A percentile compares a stretch with the other conserved stretches of the same genome.
Conservation (phyloP, 2,888 invertebrate genomes). For the Morpho achilles region DNA sequence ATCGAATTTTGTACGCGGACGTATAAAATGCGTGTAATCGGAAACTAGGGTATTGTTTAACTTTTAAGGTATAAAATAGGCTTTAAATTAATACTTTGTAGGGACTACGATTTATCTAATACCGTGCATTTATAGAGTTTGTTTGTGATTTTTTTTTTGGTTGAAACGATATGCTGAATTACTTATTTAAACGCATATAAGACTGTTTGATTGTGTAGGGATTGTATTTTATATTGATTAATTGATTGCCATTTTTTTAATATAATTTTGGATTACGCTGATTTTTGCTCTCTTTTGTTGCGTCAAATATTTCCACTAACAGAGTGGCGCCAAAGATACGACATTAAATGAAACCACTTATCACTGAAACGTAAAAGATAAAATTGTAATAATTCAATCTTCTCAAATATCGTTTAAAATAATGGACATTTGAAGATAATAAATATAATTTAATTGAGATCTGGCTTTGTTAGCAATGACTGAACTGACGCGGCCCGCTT, state of each 20-base stretch:
- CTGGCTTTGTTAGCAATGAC: no score
- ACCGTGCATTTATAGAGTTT: slow-evolving; percentile 54
- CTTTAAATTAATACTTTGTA: slow-evolving; percentile 57
- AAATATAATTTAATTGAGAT: no score
- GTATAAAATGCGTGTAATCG: slow-evolving; percentile 66
- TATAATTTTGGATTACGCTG: slow-evolving; percentile 20
- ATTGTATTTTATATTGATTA: slow-evolving; percentile 50
- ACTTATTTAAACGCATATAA: slow-evolving; percentile 56
- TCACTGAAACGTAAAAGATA: no score
- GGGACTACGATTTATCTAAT: slow-evolving; percentile 32
- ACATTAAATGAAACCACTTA: no score
- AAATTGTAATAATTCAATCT: no score
- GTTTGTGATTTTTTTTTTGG: slow-evolving; percentile 38
- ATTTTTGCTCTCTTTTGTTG: slow-evolving; percentile 6
- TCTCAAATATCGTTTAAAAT: no score
- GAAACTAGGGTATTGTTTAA: slow-evolving; percentile 67
- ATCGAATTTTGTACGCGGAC: slow-evolving; percentile 55
- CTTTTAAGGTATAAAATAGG: slow-evolving; percentile 47
- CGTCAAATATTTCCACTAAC: no score
- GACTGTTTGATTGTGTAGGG: slow-evolving; percentile 66
- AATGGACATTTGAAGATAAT: no score
- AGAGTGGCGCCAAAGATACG: no score
- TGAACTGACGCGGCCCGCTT: no score
- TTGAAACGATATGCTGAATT: slow-evolving; percentile 40
- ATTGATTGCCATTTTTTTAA: slow-evolving; percentile 60